phyloP scores from a whole-genome alignment of 2,113 vertebrate species.

The Reinhardtius hippoglossoides region DNA sequence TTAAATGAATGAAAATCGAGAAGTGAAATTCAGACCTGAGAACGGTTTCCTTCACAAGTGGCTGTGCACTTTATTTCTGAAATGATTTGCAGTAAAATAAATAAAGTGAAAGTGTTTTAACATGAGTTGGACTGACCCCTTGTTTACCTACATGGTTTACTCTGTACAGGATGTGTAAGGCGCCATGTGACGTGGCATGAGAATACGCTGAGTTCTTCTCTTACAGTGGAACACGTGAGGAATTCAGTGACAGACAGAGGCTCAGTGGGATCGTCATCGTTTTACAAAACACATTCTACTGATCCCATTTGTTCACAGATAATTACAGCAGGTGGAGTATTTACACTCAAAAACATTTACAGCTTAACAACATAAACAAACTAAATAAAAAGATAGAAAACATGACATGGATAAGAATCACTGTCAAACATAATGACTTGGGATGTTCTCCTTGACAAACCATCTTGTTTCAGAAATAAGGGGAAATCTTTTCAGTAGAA shows the following conservation, averaged over 20 bases:
- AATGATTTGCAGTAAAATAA: slow-evolving; percentile 76
- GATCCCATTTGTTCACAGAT: slow-evolving; percentile 56
- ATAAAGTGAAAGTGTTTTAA: slow-evolving; percentile 75
- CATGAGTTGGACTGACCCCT: slow-evolving; percentile 32
- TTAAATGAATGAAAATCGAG: slow-evolving; percentile 15
- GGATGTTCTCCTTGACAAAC: too few relatives aligned
- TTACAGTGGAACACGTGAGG: slow-evolving; percentile 15
- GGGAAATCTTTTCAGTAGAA: too few relatives aligned
- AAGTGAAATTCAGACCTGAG: slow-evolving; percentile 9
- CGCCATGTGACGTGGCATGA: slow-evolving; percentile 20
- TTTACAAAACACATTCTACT: slow-evolving; percentile 76
- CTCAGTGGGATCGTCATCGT: slow-evolving; percentile 37
- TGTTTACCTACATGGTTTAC: slow-evolving; percentile 34
- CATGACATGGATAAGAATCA: neutral
- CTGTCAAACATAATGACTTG: neutral
- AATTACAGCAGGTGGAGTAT: slow-evolving; percentile 46
- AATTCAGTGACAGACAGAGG: slow-evolving; percentile 36
- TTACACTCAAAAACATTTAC: slow-evolving; percentile 39
- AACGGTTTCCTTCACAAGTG: slow-evolving; percentile 44
- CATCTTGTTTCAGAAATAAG: too few relatives aligned
- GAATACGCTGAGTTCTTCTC: slow-evolving; percentile 15
- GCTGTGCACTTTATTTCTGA: slow-evolving; percentile 71
- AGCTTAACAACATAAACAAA: slow-evolving; percentile 30
- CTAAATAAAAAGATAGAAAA: neutral
- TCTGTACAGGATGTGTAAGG: slow-evolving; percentile 42